Base-by-base conservation (phyloP, 2,113 vertebrate genomes). In the Sebastes schlegelii region DNA sequence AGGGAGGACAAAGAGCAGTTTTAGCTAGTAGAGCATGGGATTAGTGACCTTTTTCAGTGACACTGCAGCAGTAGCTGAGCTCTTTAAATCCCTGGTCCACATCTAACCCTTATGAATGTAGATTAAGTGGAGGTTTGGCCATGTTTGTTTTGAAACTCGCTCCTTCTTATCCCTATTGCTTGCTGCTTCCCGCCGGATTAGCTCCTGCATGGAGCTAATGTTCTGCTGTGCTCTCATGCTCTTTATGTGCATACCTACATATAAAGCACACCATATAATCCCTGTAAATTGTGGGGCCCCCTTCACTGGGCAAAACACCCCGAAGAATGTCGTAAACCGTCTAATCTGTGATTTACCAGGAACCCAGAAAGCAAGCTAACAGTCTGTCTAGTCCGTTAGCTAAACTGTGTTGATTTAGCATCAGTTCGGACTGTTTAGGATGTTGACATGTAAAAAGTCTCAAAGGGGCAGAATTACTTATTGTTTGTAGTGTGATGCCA, bases 311-410 rank as follows among this genome's bases (percentile, higher is more conserved):
- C 69, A 82, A 91, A 95, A 94, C 91, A 90, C 87, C 87, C 68
- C 76, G 43, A 95, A 92, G 95, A 95, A 96, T 96, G 94, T 86
- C 91, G 78, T 92, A 95, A 95, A 94, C 81, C 79, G 40, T 91
- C 88, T 95, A 95, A 96, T 93, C 93, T 93, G 84, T 91, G 91
- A 92, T 92, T 95, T 94, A 82, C 66, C 68, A 89, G 52, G 80
- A 87, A 82, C 82, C 83, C 82, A 77, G 67, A 85, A 82, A 67
- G 84, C 51, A 48, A 64, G 72, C 68, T 63, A 79, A 78, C 77
- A 64, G 79, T 64, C 70, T 78, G 85, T 90, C 23, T 62, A 45
- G 54, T 48, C 40, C 1, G 54, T 58, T 62, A 51, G 67, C 58
- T 54, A 26, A 84, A 82, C 42, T 64, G 60, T 79, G 57, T 51